These are phyloP conservation scores for Halyomorpha halys DNA, from an alignment of 1,140 invertebrate genomes.

Conservation along the genomic window DNA sequence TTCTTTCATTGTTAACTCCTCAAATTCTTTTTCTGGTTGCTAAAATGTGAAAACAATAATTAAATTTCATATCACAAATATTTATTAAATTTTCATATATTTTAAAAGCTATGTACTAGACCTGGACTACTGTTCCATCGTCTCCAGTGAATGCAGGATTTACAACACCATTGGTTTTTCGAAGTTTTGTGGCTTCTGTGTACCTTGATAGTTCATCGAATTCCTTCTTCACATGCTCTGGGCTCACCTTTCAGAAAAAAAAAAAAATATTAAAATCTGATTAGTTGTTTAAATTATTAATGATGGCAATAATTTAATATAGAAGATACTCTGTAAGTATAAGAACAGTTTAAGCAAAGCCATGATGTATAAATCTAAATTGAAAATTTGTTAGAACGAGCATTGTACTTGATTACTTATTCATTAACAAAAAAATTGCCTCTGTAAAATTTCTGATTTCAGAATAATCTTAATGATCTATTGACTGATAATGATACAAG, in stretches of 20 bases:
- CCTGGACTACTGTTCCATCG: slow-evolving; percentile 5
- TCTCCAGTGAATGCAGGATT: slow-evolving; percentile 19
- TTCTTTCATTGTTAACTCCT: slow-evolving; percentile 7
- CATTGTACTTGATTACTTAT: too few relatives aligned
- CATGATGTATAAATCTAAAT: too few relatives aligned
- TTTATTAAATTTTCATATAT: neutral
- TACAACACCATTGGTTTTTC: slow-evolving; percentile 1
- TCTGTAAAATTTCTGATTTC: too few relatives aligned
- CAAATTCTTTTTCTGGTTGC: neutral
- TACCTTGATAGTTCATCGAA: neutral
- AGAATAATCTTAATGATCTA: too few relatives aligned
- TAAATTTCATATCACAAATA: slow-evolving; percentile 12
- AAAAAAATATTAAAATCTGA: neutral
- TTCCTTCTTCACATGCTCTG: slow-evolving; percentile 10
- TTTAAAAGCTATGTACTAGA: slow-evolving; percentile 2
- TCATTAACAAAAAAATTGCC: too few relatives aligned
- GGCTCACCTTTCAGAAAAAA: neutral
- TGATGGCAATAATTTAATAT: too few relatives aligned
- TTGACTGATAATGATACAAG: too few relatives aligned
- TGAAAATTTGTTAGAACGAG: too few relatives aligned
- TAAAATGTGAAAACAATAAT: slow-evolving; percentile 6
- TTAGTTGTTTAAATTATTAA: too few relatives aligned
- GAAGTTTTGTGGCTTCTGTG: neutral
- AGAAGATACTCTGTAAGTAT: too few relatives aligned
- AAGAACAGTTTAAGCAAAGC: too few relatives aligned